These are phyloP conservation scores for Apogon talboti DNA, from an alignment of 2,797 vertebrate species.

Conservation along the genomic window DNA sequence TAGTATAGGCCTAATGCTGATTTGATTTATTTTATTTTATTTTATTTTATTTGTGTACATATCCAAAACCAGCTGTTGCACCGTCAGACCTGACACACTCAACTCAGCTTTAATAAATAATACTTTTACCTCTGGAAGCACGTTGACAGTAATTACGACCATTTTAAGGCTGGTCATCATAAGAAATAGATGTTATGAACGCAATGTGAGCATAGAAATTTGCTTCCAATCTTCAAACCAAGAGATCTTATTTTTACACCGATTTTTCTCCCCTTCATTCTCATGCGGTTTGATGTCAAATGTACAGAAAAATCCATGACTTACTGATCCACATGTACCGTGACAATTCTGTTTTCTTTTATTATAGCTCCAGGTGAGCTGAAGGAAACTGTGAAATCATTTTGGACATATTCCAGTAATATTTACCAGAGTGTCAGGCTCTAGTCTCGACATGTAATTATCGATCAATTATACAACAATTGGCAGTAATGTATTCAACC, in stretches of 20 bases:
- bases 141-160: background rate
- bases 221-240: no score
- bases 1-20: background rate
- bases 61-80: background rate
- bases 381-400: constrained; percentile 9
- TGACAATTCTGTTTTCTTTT: background rate
- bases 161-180: background rate
- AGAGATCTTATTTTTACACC: background rate
- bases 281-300: no score
- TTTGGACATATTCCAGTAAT: constrained; percentile 1
- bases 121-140: constrained; percentile 2
- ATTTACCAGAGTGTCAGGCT: constrained; percentile 23
- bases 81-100: background rate
- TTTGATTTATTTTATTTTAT: background rate
- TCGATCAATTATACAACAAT: constrained; percentile 42
- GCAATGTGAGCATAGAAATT: background rate
- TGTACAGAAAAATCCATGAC: constrained; percentile 1
- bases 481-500: constrained; percentile 56
- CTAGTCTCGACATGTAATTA: constrained; percentile 42
- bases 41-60: background rate
- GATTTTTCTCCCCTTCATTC: no score
- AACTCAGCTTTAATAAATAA: background rate
- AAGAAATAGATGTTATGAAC: background rate
- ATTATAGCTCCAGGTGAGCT: constrained; percentile 18
- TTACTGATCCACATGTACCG: constrained; percentile 10